These are phyloP conservation scores for Camponotus fellah DNA, from an alignment of 2,888 invertebrate species.

Conservation along the genomic window DNA sequence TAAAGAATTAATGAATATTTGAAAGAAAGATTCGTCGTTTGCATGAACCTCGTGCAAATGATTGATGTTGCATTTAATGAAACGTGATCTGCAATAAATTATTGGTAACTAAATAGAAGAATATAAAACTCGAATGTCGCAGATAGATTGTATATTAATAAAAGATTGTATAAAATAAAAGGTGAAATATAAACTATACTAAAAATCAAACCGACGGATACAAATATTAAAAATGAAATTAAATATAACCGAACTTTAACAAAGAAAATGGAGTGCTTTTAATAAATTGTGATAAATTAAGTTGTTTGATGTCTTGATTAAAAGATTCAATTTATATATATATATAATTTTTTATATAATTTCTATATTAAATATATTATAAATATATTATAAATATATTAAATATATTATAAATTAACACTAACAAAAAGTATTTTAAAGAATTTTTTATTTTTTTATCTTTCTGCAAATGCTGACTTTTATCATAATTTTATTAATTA, in stretches of 20 bases:
- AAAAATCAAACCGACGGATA: neutral
- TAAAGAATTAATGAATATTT: constrained; percentile 32
- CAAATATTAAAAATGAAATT: constrained; percentile 15
- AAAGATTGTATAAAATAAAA: neutral
- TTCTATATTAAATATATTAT: neutral
- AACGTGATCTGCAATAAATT: constrained; percentile 26
- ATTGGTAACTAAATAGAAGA: neutral
- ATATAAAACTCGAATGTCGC: neutral
- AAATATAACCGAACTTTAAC: neutral
- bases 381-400: too few species aligned
- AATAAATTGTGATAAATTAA: constrained; percentile 4
- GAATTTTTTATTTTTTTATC: neutral
- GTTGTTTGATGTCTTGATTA: neutral
- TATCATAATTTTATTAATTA: constrained; percentile 11
- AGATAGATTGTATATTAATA: constrained; percentile 20
- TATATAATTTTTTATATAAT: neutral
- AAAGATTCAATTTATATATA: neutral
- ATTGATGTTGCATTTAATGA: constrained; percentile 23
- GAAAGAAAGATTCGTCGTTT: neutral
- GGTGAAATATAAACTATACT: neutral
- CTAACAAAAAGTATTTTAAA: neutral
- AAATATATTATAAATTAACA: neutral
- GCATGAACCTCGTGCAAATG: neutral
- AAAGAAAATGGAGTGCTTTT: neutral
- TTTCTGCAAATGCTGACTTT: neutral